A percentile compares a stretch with the other conserved stretches of the same genome.
phyloP scores from a whole-genome alignment of 2,888 invertebrate species.

The Helleia helle region DNA sequence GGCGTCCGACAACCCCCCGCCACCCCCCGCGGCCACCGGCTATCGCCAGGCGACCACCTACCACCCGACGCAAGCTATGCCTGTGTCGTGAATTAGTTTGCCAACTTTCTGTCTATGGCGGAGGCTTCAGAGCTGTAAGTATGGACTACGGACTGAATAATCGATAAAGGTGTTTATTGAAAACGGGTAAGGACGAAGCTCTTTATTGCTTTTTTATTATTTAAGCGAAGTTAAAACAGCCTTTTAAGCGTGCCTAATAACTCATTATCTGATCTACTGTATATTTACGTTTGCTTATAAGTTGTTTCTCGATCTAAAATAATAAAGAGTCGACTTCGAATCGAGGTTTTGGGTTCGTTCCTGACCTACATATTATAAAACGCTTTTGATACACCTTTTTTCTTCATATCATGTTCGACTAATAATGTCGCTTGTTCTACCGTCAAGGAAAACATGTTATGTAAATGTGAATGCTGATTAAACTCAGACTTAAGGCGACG shows the following conservation, averaged over 20 bases:
- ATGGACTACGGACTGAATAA: constrained; percentile 71
- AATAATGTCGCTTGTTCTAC: too few relatives aligned
- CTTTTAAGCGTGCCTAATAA: too few relatives aligned
- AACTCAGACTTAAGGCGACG: too few relatives aligned
- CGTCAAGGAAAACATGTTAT: too few relatives aligned
- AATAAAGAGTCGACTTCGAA: too few relatives aligned
- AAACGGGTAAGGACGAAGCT: constrained; percentile 69
- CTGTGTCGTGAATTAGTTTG: constrained; percentile 74
- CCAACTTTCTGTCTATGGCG: constrained; percentile 73
- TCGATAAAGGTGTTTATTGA: constrained; percentile 75
- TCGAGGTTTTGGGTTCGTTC: too few relatives aligned
- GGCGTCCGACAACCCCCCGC: constrained; percentile 27
- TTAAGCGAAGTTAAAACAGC: constrained; percentile 39
- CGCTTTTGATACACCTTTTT: too few relatives aligned
- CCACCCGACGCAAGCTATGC: constrained; percentile 67
- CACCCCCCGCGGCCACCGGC: constrained; percentile 61
- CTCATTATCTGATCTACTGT: background rate
- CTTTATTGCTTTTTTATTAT: constrained; percentile 72
- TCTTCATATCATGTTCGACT: too few relatives aligned
- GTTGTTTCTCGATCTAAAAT: too few relatives aligned
- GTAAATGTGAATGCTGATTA: too few relatives aligned
- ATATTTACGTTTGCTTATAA: background rate
- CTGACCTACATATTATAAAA: too few relatives aligned
- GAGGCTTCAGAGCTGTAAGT: constrained; percentile 68
- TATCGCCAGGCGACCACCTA: constrained; percentile 65